phyloP scores from a whole-genome alignment of 2,888 invertebrate genomes.

The Agrochola litura region DNA sequence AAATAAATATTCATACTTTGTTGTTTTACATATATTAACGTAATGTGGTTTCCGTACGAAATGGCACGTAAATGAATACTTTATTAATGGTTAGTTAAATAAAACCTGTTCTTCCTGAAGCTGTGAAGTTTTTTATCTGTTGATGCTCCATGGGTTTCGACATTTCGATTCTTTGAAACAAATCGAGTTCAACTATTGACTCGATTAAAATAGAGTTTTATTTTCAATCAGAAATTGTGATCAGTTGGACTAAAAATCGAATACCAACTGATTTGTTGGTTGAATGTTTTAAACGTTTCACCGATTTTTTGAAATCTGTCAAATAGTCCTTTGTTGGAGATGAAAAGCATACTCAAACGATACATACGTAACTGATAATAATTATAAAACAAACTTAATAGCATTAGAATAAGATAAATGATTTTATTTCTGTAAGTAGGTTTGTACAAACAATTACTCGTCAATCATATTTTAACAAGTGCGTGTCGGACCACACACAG shows the following conservation, averaged over 20 bases:
- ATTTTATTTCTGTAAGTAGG: too few relatives aligned
- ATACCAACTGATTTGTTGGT: not conserved
- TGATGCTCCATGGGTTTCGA: constrained; percentile 17
- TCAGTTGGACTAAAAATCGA: not conserved
- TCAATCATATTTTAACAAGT: too few relatives aligned
- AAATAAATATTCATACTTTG: constrained; percentile 1
- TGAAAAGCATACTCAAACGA: not conserved
- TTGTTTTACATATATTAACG: not conserved
- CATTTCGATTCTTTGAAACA: constrained; percentile 19
- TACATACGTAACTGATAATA: too few relatives aligned
- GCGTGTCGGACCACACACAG: too few relatives aligned
- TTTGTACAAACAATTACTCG: too few relatives aligned
- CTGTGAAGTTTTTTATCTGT: constrained; percentile 32
- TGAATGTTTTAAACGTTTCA: not conserved
- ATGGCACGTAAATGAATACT: constrained; percentile 1
- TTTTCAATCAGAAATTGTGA: constrained; percentile 4
- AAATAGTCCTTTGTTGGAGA: not conserved
- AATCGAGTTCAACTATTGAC: not conserved
- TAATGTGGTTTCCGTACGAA: not conserved
- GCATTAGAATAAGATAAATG: too few relatives aligned
- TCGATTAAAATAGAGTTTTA: constrained; percentile 13
- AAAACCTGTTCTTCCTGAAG: constrained; percentile 18
- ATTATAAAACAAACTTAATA: too few relatives aligned
- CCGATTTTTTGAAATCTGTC: not conserved
- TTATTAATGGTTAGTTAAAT: constrained; percentile 8